Conservation (phyloP, 1,140 invertebrate genomes). For the Hypsibius dujardini region DNA sequence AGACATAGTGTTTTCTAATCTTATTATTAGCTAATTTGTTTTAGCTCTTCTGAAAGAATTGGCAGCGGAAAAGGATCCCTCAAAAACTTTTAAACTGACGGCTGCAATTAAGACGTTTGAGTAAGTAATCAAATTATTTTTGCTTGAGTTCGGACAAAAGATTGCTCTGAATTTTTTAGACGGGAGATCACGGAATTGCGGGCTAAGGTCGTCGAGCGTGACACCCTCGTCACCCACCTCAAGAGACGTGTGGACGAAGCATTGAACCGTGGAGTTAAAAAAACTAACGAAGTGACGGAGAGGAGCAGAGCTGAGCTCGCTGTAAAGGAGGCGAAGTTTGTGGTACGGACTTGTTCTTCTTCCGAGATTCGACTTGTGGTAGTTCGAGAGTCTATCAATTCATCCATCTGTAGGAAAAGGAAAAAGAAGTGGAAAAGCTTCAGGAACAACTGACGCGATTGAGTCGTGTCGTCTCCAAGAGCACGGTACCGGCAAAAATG, state of each 20-base stretch:
- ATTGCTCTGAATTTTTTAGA: not conserved
- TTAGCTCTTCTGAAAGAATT: not conserved
- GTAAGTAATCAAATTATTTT: not conserved
- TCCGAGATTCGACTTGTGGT: too few species aligned
- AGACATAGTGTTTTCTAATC: too few species aligned
- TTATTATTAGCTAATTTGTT: too few species aligned
- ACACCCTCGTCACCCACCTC: not conserved
- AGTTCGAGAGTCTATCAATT: too few species aligned
- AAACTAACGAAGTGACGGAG: not conserved
- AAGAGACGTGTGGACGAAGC: constrained; percentile 7
- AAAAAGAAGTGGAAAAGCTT: not conserved
- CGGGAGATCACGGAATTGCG: not conserved
- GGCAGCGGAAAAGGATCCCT: not conserved
- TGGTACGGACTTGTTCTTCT: not conserved
- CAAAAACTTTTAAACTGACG: not conserved
- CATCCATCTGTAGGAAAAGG: not conserved
- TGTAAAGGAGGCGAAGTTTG: not conserved
- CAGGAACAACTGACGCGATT: constrained; percentile 9
- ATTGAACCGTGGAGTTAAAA: not conserved
- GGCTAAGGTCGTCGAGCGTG: not conserved
- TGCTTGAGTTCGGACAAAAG: not conserved
- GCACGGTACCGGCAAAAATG: too few species aligned
- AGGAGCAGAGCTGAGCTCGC: not conserved
- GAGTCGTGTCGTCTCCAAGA: not conserved
- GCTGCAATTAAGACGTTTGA: not conserved